Percentiles rank a stretch among this genome's conserved stretches.
These are phyloP conservation scores for Malurus elegans DNA, from an alignment of 2,113 vertebrate genomes.

Conservation along the genomic window DNA sequence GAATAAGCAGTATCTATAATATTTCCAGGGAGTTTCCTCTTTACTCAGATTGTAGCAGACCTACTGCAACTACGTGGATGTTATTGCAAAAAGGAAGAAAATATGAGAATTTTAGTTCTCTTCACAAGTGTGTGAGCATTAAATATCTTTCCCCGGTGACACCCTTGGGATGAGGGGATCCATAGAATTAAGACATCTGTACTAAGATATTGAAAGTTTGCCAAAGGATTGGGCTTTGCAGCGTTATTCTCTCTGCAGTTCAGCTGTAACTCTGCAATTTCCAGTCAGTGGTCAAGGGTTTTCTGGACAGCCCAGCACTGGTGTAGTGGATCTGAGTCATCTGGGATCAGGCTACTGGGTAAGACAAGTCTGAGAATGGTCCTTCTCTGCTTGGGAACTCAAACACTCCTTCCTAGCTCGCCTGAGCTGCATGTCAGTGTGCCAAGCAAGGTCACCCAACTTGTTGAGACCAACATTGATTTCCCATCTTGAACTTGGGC, in stretches of 20 bases:
- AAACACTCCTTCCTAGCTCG: not conserved
- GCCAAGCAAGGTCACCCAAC: fast-evolving
- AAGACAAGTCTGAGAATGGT: not conserved
- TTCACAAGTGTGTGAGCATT: not conserved
- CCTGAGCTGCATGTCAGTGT: not conserved
- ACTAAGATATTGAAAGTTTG: not conserved
- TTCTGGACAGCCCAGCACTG: not conserved
- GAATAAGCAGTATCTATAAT: not conserved
- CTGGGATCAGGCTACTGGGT: not conserved
- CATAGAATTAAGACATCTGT: not conserved
- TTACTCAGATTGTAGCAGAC: not conserved
- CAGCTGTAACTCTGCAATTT: not conserved
- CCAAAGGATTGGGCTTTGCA: not conserved
- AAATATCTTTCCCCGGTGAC: not conserved
- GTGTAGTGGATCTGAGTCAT: not conserved
- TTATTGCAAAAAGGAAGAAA: not conserved
- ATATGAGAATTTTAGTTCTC: not conserved
- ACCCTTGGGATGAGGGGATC: not conserved
- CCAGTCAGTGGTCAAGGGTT: not conserved
- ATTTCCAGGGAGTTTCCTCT: not conserved
- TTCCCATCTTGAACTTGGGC: not conserved
- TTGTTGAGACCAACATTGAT: not conserved
- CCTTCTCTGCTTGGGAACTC: fast-evolving
- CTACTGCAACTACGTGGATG: not conserved
- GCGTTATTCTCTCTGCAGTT: not conserved